Evolutionary conservation across 2,888 invertebrate species (phyloP), one percentile per base, ranked within the genome.

Genomic region (Cinara cedri): DNA sequence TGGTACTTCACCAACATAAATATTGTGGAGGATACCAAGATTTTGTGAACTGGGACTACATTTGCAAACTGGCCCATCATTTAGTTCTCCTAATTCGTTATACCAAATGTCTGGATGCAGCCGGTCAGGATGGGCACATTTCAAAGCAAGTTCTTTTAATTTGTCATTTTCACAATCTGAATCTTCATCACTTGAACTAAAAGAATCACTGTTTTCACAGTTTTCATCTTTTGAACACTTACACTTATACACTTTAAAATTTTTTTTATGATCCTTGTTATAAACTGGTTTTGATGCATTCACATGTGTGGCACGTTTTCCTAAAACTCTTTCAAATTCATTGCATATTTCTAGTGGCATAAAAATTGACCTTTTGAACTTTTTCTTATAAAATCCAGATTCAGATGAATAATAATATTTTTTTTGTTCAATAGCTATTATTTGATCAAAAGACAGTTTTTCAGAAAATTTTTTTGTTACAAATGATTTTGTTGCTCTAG

Each of bases 21-120:
- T 95, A 10, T 96, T 95, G 86, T 99, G 99, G 0, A 98, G 89
- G 84, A 98, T 97, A 21, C 98, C 99, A 81, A 91, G 91, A 71
- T 95, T 90, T 3, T 92, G 89, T 0, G 97, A 93, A 84, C 95
- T 95, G 0, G 91, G 91, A 83, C 96, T 97, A 85, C 99, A 99
- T 51, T 97, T 90, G 85, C 99, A 99, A 1, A 97, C 86, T 0
- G 98, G 98, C 0, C 98, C 98, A 85, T 98, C 98, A 86, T 99
- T 98, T 94, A 97, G 96, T 86, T 97, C 96, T 3, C 97, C 97
- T 0, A 92, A 90, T 85, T 98, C 97, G 86, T 99, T 99, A 86
- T 94, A 98, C 96, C 97, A 98, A 87, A 98, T 90, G 87, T 98
- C 98, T 2, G 93, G 90, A 87, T 98, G 96, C 13, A 98, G 88